Evolutionary conservation across 2,113 vertebrate species (phyloP), one percentile per base, ranked within the genome.

Genomic region (Tringa solitaria): DNA sequence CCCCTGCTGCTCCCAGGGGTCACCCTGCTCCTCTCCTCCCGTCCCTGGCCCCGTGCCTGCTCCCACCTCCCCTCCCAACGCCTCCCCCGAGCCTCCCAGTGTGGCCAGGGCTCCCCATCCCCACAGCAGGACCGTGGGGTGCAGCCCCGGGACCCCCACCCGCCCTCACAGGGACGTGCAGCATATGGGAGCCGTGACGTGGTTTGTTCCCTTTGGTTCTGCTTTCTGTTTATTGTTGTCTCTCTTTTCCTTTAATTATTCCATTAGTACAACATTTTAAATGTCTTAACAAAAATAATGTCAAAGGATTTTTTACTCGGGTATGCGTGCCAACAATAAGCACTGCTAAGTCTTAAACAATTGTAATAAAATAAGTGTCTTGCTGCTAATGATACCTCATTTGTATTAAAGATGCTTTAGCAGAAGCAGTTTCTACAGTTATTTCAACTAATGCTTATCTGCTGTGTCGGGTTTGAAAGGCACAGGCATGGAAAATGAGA

Each of bases 101-200:
- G 35, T 4, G n/a, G 39, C 43, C 11, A 7, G 51, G 53, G 19
- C 26, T 41, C n/a, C 24, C 43, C 12, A 3, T 7, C 21, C 57
- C 76, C 8, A 17, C 3, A 1, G 56, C 57, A n/a, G 30, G 33
- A 64, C 50, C 4, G 9, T 1, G 15, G 37, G 26, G 32, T 8
- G 32, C 68, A 32, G 46, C 56, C 14, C 59, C 21, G 5, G 65
- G 24, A n/a, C 28, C 64, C 27, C 46, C 1, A 2, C 10, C 37
- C 1, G 2, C 35, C 8, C 2, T 3, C 9, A 3, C 14, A 8
- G 72, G 51, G 24, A 5, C 8, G 3, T 11, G 46, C 0, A 3
- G 11, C 14, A 4, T 0, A 9, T 0, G 4, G 59, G 33, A 53
- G 4, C 3, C 1, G 3, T 15, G 30, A 4, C 2, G 4, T 0